Evolutionary conservation across 1,140 invertebrate genomes (phyloP).

Genomic region (Diorhabda elongata): DNA sequence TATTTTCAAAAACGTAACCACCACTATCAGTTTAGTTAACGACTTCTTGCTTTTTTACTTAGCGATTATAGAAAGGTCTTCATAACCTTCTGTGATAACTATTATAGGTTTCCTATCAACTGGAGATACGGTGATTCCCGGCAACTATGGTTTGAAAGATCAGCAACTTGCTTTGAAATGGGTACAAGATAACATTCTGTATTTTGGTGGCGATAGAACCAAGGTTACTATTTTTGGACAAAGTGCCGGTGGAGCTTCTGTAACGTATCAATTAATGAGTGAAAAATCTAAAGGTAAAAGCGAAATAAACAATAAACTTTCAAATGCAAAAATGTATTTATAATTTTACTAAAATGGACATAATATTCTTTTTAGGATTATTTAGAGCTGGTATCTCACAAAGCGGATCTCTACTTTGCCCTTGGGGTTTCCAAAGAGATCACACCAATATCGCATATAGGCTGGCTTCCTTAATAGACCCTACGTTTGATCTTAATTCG

Average conservation of each 20-base stretch:
- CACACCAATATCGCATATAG: conserved; percentile 22
- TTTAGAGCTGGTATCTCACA: conserved; percentile 28
- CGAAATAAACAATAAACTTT: too few relatives aligned
- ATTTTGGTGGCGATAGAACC: neutral
- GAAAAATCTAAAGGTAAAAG: neutral
- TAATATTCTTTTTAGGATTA: conserved; percentile 21
- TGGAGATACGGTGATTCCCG: neutral
- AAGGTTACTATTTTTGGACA: neutral
- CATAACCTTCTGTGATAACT: too few relatives aligned
- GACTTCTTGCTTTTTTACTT: too few relatives aligned
- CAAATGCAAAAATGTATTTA: too few relatives aligned
- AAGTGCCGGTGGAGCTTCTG: neutral
- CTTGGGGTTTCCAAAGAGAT: conserved; percentile 28
- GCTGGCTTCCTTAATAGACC: conserved; percentile 18
- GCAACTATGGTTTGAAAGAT: neutral
- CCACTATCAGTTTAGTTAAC: too few relatives aligned
- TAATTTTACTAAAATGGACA: neutral
- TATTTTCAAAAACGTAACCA: too few relatives aligned
- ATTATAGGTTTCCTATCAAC: neutral
- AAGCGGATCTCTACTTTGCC: conserved; percentile 27
- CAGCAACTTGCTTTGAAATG: neutral
- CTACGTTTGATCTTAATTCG: conserved; percentile 18
- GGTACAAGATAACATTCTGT: neutral
- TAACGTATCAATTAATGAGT: neutral
- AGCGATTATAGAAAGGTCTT: too few relatives aligned